Base-by-base conservation (phyloP, 2,113 vertebrate genomes). In the Hypomesus transpacificus region DNA sequence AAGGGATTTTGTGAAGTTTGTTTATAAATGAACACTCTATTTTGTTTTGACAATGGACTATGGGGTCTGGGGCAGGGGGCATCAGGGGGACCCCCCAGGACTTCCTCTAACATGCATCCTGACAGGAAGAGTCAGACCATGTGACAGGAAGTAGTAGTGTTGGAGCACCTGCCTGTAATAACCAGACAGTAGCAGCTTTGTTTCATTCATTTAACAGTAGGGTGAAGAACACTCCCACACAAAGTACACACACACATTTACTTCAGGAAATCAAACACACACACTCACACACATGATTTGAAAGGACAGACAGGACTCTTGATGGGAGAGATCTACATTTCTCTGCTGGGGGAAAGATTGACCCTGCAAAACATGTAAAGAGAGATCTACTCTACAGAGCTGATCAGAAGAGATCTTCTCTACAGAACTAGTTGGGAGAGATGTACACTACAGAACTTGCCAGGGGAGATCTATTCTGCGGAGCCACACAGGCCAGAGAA, bases 61-160 rank as follows among this genome's bases (percentile, higher is more conserved):
- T 46, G 11, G 69, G 51, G 22, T 22, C 11, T 21, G 50, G 20
- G 60, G 1, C 11, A 14, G 46, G 20, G 60, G 2, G 14, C 57
- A 61, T 68, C 34, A 46, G 39, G 8, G 17, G 21, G 69, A 73
- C 74, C 52, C 50, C 73, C 63, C 31, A 59, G 56, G 16, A 68
- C 71, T 80, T 77, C 72, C 76, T 64, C 31, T 65, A 21, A 3
- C 76, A 68, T 57, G 71, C 63, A 74, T 81, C 78, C 77, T 75
- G 75, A 73, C 73, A 80, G 85, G 80, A 84, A 83, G 4, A 69
- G 54, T 66, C 60, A 63, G 63, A 68, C 74, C 78, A 69, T 21
- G 51, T 34, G 52, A 66, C 76, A 68, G 76, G 74, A 82, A 80
- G 61, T 63, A 31, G 66, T 72, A 70, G 59, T 50, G 11, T 18